Base-by-base conservation (phyloP, 2,888 invertebrate species). In the Melanostoma mellinum region DNA sequence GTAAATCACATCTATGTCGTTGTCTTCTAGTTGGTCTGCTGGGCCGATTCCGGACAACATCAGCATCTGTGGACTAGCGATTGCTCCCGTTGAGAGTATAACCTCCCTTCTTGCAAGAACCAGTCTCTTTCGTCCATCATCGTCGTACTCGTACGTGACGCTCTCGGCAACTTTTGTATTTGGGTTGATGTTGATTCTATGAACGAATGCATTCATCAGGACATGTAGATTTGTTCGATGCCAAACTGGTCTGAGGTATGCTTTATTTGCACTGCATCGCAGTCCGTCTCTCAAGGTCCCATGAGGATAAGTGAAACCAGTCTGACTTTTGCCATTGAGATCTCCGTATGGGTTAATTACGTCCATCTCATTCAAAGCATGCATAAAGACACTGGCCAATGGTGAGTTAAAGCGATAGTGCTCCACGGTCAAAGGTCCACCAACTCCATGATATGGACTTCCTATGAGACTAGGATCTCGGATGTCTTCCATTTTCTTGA, bases 11-110 rank as follows among this genome's bases (percentile, higher is more conserved):
- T 92, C 89, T 68, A 97, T 95, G 20, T 92, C 92, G n/a, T 94
- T 87, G 3, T 93, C 90, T n/a, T 91, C 87, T 9, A 96, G 90
- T 86, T 95, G 94, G 0, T 93, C 91, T 56, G 88, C 90, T 0
- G 96, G 96, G 0, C 96, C 96, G 40, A 97, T 92, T 4, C 97
- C 97, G 0, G 97, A 97, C 10, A 97, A 90, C 96, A 97, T 96
- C 60, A 98, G 90, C 9, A 98, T 90, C 88, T 97, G 97, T 0
- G 98, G 97, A 3, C 96, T 96, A 86, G 96, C 96, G 61, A 98
- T 93, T 0, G 96, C 92, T 0, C 98, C 99, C 0, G 97, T 97
- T 20, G 97, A 95, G 46, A 99, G 89, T 81, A 99, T 95, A 0
- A 98, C 94, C 91, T 98, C 98, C 87, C 93, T 94, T 6, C 92